Conservation (phyloP, 2,888 invertebrate species). For the Tryphoninae sp. region DNA sequence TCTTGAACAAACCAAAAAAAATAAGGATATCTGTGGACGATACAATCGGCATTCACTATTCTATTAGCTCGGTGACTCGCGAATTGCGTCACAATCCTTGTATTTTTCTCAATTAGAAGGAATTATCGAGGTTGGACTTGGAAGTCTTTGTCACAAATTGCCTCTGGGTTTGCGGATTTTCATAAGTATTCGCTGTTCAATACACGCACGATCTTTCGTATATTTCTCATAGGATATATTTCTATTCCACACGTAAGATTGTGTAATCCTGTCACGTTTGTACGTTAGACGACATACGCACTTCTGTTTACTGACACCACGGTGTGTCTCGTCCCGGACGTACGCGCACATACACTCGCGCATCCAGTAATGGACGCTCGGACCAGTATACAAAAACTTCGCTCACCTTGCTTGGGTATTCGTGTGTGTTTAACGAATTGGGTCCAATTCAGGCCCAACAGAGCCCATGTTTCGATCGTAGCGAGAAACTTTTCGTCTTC, state of each 20-base stretch:
- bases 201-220: slow-evolving; percentile 25
- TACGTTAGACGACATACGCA: slow-evolving; percentile 28
- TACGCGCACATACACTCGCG: not conserved
- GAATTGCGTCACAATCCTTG: not conserved
- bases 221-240: slow-evolving; percentile 25
- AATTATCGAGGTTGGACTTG: slow-evolving; percentile 18
- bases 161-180: slow-evolving; percentile 21
- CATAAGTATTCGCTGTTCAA: not conserved
- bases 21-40: not conserved
- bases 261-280: slow-evolving; percentile 57
- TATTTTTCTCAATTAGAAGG: not conserved
- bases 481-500: slow-evolving; percentile 72
- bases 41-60: not conserved
- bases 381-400: not conserved
- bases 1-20: not conserved
- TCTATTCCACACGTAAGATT: slow-evolving; percentile 23
- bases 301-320: slow-evolving; percentile 18
- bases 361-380: not conserved
- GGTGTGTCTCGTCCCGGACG: not conserved
- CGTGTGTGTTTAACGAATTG: slow-evolving; percentile 70
- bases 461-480: slow-evolving; percentile 72
- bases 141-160: slow-evolving; percentile 19
- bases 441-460: slow-evolving; percentile 78
- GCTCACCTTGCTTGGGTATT: slow-evolving; percentile 70
- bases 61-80: not conserved